These are phyloP conservation scores for Fopius arisanus DNA, from an alignment of 1,140 invertebrate genomes.

Conservation along the genomic window DNA sequence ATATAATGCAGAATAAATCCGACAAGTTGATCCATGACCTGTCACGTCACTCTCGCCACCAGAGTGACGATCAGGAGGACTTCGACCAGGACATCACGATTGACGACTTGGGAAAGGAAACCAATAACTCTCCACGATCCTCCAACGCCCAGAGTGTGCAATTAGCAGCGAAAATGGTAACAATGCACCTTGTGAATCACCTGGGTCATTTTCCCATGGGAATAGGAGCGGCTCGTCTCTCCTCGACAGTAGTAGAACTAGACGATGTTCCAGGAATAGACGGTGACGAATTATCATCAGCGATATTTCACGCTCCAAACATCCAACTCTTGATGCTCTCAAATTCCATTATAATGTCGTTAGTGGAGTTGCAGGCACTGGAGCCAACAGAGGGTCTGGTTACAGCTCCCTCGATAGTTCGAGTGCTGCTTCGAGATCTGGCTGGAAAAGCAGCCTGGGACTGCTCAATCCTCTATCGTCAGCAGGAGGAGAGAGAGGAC, in stretches of 20 bases:
- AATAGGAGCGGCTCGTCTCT: slow-evolving; percentile 82
- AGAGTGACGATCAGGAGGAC: slow-evolving; percentile 65
- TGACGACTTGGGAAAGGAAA: slow-evolving; percentile 71
- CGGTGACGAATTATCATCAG: slow-evolving; percentile 77
- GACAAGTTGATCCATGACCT: slow-evolving; percentile 48
- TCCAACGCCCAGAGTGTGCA: slow-evolving; percentile 65
- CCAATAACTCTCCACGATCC: slow-evolving; percentile 56
- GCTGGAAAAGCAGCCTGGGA: slow-evolving; percentile 98
- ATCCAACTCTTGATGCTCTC: slow-evolving; percentile 89
- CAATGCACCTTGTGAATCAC: slow-evolving; percentile 86
- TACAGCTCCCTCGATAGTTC: slow-evolving; percentile 74
- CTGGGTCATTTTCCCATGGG: slow-evolving; percentile 90
- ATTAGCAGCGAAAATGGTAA: slow-evolving; percentile 74
- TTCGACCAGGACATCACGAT: slow-evolving; percentile 76
- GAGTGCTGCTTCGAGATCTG: slow-evolving; percentile 90
- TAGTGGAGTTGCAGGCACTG: slow-evolving; percentile 90
- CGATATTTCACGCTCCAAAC: slow-evolving; percentile 88
- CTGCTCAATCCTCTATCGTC: slow-evolving; percentile 86
- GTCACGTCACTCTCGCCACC: slow-evolving; percentile 46
- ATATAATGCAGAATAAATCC: slow-evolving; percentile 56
- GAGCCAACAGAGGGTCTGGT: slow-evolving; percentile 79
- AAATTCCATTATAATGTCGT: slow-evolving; percentile 83
- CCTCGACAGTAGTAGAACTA: slow-evolving; percentile 89
- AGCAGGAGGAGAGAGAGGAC: slow-evolving; percentile 51
- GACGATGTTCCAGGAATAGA: slow-evolving; percentile 85